Evolutionary conservation across 1,140 invertebrate species (phyloP), one percentile per base, ranked within the genome.

Genomic region (Neodiprion fabricii): DNA sequence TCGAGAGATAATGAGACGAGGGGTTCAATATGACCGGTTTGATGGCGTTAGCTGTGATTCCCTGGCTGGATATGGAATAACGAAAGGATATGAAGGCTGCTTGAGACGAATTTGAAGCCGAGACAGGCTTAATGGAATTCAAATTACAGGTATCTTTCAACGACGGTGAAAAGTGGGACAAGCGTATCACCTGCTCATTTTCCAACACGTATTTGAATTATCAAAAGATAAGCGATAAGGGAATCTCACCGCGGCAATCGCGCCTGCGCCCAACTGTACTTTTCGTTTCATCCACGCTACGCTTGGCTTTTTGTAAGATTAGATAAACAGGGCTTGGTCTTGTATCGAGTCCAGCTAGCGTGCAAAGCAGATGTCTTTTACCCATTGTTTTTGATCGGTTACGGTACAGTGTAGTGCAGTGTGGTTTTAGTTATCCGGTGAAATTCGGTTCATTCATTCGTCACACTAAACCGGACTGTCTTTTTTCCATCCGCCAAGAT

Each of bases 271-370:
- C 53, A 61, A 14, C n/a, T 61, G 0, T 61, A 61, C 53, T 17
- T 14, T 61, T 17, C 5, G 53, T 61, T 61, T 8, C 53, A 61
- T 61, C n/a, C 53, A 12, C 5, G 53, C 53, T 61, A 61, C 9
- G n/a, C 53, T 7, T 8, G 53, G 11, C 53, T 61, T 61, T 61
- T 79, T 82, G 86, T 86, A 83, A 77, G 87, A 88, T 88, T 86
- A 88, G 87, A 88, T 88, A 88, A 87, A 82, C 76, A 82, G 78
- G 83, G 84, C 82, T 87, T 83, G 86, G 84, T 83, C 67, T 71
- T 79, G 75, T 73, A 61, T 74, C 68, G 74, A 74, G 70, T 76
- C 78, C 4, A 23, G 21, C 53, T 61, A 61, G 11, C 53, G 53
- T 17, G n/a, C 11, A 12, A 17, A 61, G 53, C 53, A 61, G 53